phyloP scores from a whole-genome alignment of 2,797 vertebrate species.

The Echeneis naucrates region DNA sequence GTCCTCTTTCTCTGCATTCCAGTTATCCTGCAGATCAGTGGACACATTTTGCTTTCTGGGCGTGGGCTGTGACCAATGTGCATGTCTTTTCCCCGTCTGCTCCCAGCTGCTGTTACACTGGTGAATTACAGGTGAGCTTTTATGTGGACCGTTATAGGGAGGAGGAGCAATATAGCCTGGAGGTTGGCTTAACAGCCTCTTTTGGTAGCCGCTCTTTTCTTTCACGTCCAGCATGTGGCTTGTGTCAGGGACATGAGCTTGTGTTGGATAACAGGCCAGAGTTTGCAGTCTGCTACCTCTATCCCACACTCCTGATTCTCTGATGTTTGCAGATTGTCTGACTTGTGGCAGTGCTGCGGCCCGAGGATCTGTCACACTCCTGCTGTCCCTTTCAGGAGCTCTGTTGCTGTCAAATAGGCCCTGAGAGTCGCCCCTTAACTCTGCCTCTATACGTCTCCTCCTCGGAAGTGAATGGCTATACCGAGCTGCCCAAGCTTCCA shows the following conservation, averaged over 20 bases:
- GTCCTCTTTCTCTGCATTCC: slow-evolving; percentile 30
- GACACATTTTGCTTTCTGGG: slow-evolving; percentile 41
- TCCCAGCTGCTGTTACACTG: slow-evolving; percentile 45
- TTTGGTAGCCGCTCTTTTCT: slow-evolving; percentile 63
- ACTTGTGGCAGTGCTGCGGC: slow-evolving; percentile 50
- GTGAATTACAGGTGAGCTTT: slow-evolving; percentile 41
- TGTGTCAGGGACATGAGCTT: slow-evolving; percentile 34
- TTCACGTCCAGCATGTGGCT: slow-evolving; percentile 50
- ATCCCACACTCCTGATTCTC: slow-evolving; percentile 63
- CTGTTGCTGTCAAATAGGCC: slow-evolving; percentile 52
- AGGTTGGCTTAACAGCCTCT: slow-evolving; percentile 73
- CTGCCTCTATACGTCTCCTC: slow-evolving; percentile 74
- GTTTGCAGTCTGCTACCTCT: slow-evolving; percentile 53
- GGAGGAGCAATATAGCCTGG: slow-evolving; percentile 84
- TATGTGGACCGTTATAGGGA: slow-evolving; percentile 76
- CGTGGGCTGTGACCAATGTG: slow-evolving; percentile 43
- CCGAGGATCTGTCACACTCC: slow-evolving; percentile 48
- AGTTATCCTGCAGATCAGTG: slow-evolving; percentile 34
- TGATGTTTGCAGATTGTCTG: slow-evolving; percentile 55
- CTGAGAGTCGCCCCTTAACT: slow-evolving; percentile 63
- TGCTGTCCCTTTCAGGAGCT: slow-evolving; percentile 52
- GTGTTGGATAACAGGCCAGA: slow-evolving; percentile 35
- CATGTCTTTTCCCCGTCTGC: slow-evolving; percentile 56
- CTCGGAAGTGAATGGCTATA: slow-evolving; percentile 82
- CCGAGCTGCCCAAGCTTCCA: slow-evolving; percentile 80